A percentile compares a stretch with the other conserved stretches of the same genome.
These are phyloP conservation scores for Paraescarpia echinospica DNA, from an alignment of 1,140 invertebrate genomes.

Conservation along the genomic window DNA sequence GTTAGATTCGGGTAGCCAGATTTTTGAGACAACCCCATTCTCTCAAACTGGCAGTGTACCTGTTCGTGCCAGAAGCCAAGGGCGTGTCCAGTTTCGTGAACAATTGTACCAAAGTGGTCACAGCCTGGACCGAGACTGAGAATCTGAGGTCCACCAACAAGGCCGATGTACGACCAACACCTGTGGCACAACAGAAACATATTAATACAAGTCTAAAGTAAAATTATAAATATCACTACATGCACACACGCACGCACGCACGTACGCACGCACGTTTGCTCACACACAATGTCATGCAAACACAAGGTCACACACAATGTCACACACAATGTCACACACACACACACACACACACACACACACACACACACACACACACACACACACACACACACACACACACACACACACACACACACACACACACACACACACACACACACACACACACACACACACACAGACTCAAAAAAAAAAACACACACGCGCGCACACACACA, in stretches of 20 bases:
- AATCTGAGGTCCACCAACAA: constrained; percentile 18
- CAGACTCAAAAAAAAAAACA: no score
- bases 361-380: no score
- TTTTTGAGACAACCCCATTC: no score
- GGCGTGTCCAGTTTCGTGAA: constrained; percentile 30
- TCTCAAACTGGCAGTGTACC: constrained; percentile 13
- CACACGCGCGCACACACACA: neutral
- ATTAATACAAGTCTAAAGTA: neutral
- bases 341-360: neutral
- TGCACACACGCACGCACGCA: neutral
- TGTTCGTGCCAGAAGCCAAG: constrained; percentile 34
- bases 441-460: neutral
- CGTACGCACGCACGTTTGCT: neutral
- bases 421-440: neutral
- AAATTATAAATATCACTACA: neutral
- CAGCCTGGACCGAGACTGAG: constrained; percentile 26
- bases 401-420: neutral
- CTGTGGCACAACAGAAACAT: neutral
- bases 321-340: neutral
- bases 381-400: no score
- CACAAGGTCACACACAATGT: no score
- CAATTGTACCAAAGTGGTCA: constrained; percentile 23
- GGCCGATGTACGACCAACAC: constrained; percentile 27
- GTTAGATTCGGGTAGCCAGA: no score
- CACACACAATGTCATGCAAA: no score